These are phyloP conservation scores for Paelopatides confundens DNA, from an alignment of 53 echinoderm and acorn worm genomes.

Conservation along the genomic window DNA sequence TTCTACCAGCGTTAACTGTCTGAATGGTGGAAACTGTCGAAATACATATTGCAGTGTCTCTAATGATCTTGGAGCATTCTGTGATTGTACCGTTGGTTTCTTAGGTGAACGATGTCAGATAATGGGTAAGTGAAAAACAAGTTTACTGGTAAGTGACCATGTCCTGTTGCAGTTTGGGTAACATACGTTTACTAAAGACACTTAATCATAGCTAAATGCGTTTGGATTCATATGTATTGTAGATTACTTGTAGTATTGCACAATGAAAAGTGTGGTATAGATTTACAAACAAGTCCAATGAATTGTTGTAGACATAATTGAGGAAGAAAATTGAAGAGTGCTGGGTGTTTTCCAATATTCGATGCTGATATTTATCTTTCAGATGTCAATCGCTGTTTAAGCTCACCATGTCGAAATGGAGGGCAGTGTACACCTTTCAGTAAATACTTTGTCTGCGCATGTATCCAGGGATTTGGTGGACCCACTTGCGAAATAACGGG, in stretches of 20 bases:
- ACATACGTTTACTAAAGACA: too few species aligned
- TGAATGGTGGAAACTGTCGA: constrained; percentile 16
- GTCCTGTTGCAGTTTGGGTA: too few species aligned
- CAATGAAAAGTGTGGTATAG: too few species aligned
- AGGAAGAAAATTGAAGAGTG: too few species aligned
- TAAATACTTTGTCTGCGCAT: constrained; percentile 11
- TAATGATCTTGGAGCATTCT: neutral
- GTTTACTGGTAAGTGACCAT: too few species aligned
- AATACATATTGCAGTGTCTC: constrained; percentile 32
- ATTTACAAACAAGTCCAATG: too few species aligned
- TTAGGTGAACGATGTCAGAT: constrained; percentile 23
- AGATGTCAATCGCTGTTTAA: constrained; percentile 21
- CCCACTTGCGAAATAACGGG: neutral
- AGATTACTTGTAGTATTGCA: too few species aligned
- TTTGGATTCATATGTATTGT: too few species aligned
- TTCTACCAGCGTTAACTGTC: neutral
- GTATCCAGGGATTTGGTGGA: neutral
- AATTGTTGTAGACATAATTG: too few species aligned
- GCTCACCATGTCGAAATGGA: constrained; percentile 15
- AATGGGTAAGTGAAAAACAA: neutral
- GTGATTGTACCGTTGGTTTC: constrained; percentile 6
- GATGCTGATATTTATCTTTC: too few species aligned
- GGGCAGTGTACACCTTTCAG: constrained; percentile 34
- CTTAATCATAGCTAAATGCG: too few species aligned
- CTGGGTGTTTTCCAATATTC: too few species aligned